Base-by-base conservation (phyloP, 2,113 vertebrate species). In the Stomatorhinus ivindoensis region DNA sequence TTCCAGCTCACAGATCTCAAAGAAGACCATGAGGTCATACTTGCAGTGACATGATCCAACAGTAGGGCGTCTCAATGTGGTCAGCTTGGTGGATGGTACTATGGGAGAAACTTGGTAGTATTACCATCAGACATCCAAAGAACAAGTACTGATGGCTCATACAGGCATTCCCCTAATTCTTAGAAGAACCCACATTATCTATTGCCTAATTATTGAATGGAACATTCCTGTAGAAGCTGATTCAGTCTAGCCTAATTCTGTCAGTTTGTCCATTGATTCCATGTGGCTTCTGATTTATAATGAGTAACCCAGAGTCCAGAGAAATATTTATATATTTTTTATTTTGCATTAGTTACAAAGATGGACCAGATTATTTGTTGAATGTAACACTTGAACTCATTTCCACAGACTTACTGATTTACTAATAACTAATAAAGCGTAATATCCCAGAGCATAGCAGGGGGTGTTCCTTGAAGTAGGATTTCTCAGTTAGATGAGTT, bases 11-110 rank as follows among this genome's bases (percentile, higher is more conserved):
- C 98, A 99, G 95, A 99, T 99, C 95, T 99, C 98, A 0, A 99
- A 99, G 95, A 98, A 97, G 19, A 99, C 98, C 96, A 99, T 98
- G 91, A 99, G 94, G 92, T 99, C 98, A 0, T 98, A 98, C 92
- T 99, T 99, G 96, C 97, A 97, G 94, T 98, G 98, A 94, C 98
- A 98, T 0, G 97, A 97, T 44, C 98, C 98, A 0, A 96, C 93
- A 6, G 96, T 97, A 35, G 97, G 97, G 9, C 97, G 96, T 0
- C 96, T 96, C 94, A 98, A 94, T 0, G 97, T 95, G 88, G 96
- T 98, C 92, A 99, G 96, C 93, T 99, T 99, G n/a, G 98, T 99
- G 0, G 98, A 98, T 9, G 98, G 98, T 89, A 99, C 98, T 99
- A 91, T 0, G 3, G 89, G 0, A 5, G 35, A 92, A 1, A 84